phyloP scores from a whole-genome alignment of 2,113 vertebrate species.

The Leucopternis melanops region DNA sequence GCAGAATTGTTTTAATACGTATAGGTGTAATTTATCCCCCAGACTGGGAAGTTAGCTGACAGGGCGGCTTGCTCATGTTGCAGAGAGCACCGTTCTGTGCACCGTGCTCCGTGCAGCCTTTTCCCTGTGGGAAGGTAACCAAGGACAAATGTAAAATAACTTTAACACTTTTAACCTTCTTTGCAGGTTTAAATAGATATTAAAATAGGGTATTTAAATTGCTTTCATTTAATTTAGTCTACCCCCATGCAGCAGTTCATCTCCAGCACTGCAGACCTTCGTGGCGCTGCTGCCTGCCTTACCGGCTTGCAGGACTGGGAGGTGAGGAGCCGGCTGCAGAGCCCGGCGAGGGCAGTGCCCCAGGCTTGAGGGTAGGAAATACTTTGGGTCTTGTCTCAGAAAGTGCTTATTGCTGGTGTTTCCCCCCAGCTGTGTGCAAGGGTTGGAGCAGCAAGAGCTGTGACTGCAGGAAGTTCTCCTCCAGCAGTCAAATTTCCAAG shows the following conservation, averaged over 20 bases:
- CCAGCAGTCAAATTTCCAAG: too few relatives aligned
- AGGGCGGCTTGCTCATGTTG: fast-evolving
- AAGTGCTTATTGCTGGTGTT: too few relatives aligned
- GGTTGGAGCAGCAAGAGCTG: neutral
- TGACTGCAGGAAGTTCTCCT: neutral
- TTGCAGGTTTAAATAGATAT: neutral
- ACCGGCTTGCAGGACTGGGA: neutral
- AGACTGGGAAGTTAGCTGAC: too few relatives aligned
- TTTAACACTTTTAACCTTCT: neutral
- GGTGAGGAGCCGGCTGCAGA: neutral
- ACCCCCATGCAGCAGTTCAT: neutral
- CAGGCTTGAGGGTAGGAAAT: neutral
- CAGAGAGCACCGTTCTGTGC: neutral
- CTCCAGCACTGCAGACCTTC: neutral
- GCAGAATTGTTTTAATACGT: neutral
- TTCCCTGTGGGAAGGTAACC: neutral
- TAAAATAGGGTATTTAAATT: neutral
- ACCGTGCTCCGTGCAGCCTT: fast-evolving
- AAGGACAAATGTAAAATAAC: neutral
- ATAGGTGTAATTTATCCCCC: neutral
- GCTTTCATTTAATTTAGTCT: neutral
- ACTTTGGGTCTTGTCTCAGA: neutral
- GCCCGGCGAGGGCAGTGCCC: neutral
- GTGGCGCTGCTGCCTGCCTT: neutral
- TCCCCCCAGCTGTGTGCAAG: too few relatives aligned